Evolutionary conservation across 2,113 vertebrate species (phyloP).

Genomic region (Paratilapia polleni): DNA sequence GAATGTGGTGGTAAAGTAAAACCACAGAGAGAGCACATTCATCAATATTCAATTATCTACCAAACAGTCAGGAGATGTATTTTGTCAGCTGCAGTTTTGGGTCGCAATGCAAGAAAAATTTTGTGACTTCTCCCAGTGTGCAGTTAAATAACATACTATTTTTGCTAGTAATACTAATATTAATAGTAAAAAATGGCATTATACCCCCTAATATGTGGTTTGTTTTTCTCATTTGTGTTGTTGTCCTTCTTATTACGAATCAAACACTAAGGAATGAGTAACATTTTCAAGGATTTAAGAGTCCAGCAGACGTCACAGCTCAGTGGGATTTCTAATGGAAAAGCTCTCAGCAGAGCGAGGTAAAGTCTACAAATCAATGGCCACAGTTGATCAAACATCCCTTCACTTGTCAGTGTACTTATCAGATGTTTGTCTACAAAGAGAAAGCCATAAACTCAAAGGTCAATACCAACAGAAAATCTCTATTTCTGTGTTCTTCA

Average conservation of each 20-base stretch:
- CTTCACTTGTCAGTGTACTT: neutral
- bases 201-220: neutral
- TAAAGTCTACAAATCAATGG: constrained; percentile 41
- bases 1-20: constrained; percentile 22
- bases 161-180: neutral
- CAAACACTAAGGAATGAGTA: neutral
- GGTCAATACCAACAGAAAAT: constrained; percentile 3
- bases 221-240: neutral
- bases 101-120: neutral
- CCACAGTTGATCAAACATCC: constrained; percentile 17
- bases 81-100: constrained; percentile 18
- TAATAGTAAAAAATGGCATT: neutral
- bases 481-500: neutral
- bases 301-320: constrained; percentile 5
- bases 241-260: neutral
- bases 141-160: neutral
- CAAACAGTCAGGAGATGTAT: constrained; percentile 2
- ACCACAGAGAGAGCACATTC: constrained; percentile 20
- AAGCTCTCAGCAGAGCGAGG: constrained; percentile 7
- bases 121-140: neutral
- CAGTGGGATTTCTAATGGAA: constrained; percentile 31
- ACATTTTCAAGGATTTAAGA: neutral
- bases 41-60: constrained; percentile 67
- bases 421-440: constrained; percentile 13
- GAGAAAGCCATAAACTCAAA: neutral